Conservation (phyloP, 2,888 invertebrate species). For the Acanthosoma haemorrhoidale region DNA sequence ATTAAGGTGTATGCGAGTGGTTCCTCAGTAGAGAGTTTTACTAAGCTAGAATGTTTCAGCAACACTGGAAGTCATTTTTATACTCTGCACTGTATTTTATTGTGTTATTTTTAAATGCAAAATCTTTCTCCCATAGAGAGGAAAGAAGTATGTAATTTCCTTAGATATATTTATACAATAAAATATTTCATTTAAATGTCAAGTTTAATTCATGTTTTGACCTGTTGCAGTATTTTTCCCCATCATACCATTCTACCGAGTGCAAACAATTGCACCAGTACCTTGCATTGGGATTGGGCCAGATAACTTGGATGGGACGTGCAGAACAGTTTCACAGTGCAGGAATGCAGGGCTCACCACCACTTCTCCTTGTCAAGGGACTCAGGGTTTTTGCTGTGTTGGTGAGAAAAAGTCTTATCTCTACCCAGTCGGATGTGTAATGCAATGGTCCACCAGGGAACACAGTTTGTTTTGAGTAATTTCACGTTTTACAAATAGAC, state of each 20-base stretch:
- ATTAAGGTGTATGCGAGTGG: too few species aligned
- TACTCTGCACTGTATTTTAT: too few species aligned
- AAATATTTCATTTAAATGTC: neutral
- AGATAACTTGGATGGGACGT: slow-evolving; percentile 57
- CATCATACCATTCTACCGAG: neutral
- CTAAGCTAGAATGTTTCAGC: neutral
- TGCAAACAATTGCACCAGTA: neutral
- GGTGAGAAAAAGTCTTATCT: too few species aligned
- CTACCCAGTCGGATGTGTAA: too few species aligned
- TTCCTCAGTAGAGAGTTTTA: neutral
- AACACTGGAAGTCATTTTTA: neutral
- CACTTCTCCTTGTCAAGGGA: slow-evolving; percentile 67
- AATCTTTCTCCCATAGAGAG: neutral
- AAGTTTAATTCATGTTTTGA: neutral
- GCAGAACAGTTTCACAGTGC: slow-evolving; percentile 72
- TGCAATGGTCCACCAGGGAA: too few species aligned
- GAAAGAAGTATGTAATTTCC: neutral
- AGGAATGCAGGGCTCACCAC: slow-evolving; percentile 62
- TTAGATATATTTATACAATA: neutral
- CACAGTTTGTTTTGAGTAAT: too few species aligned
- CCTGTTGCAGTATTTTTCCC: neutral
- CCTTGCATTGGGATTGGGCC: neutral
- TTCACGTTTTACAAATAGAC: too few species aligned
- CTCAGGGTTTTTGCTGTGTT: slow-evolving; percentile 75
- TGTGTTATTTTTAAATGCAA: neutral